phyloP scores from a whole-genome alignment of 2,797 vertebrate genomes.

The Acanthurus leucopareius region DNA sequence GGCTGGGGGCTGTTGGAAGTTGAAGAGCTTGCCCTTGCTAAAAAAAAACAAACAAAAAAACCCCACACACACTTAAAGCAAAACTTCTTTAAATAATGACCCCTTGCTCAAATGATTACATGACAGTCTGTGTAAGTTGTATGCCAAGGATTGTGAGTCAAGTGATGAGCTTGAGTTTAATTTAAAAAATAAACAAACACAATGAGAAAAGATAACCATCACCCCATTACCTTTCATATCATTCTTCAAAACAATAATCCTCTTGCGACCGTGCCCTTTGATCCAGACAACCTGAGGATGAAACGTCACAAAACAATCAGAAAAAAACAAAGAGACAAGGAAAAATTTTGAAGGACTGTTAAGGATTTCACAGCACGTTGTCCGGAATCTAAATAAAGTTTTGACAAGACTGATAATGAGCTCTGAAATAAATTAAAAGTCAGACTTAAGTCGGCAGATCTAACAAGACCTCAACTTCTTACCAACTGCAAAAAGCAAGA shows the following conservation, averaged over 20 bases:
- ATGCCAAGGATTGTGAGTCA: too few relatives aligned
- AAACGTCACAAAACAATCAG: not conserved
- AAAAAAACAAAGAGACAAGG: not conserved
- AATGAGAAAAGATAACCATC: not conserved
- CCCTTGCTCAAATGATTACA: too few relatives aligned
- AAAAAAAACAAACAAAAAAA: conserved; percentile 31
- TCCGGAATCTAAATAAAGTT: too few relatives aligned
- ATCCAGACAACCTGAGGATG: conserved; percentile 95
- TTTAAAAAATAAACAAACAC: not conserved
- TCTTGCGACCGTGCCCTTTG: conserved; percentile 98
- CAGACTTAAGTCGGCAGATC: not conserved
- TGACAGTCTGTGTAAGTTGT: too few relatives aligned
- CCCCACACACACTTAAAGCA: not conserved
- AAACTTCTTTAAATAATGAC: too few relatives aligned
- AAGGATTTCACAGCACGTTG: not conserved
- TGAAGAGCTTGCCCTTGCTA: conserved; percentile 78
- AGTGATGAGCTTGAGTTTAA: too few relatives aligned
- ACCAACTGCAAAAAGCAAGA: too few relatives aligned
- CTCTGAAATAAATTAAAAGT: too few relatives aligned
- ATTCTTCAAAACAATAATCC: conserved; percentile 98
- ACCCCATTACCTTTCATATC: conserved; percentile 95
- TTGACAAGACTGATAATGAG: too few relatives aligned
- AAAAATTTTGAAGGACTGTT: not conserved
- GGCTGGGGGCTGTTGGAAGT: conserved; percentile 74
- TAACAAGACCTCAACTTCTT: not conserved